Evolutionary conservation across 2,888 invertebrate genomes (phyloP), one percentile per base, ranked within the genome.

Genomic region (Drosophila colorata): DNA sequence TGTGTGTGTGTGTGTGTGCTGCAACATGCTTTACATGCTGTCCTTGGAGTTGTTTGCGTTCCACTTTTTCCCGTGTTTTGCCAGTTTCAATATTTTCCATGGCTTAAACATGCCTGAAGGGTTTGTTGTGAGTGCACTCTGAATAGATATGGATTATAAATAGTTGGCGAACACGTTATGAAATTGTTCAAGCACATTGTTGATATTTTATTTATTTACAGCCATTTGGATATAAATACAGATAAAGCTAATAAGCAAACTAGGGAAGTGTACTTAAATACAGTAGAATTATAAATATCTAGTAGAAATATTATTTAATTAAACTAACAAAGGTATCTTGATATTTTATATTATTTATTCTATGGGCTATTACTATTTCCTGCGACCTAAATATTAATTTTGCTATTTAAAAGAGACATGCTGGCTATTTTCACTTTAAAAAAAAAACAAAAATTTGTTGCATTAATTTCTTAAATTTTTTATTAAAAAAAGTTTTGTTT

Each of bases 21-120:
- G 25, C 43, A 47, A 52, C 47, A 38, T 41, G 35, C 33, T 49
- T 47, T 60, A 65, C 55, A 53, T 57, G 46, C 20, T 53, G 57
- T 58, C 51, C 41, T 56, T 61, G 55, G 43, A 37, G 53, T 49
- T 75, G 51, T 52, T 47, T 61, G 49, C 37, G 51, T 41, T 59
- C 51, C 41, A 70, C 52, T 60, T 70, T 65, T 38, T 51, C 38
- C 43, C 33, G 18, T 44, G 40, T 59, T 51, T 35, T 60, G 31
- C 25, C 41, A 46, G 48, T 35, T 47, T 56, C 31, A 43, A 63
- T 47, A 69, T 69, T 33, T 33, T 40, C 37, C 40, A 18, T 13
- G 31, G 40, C 58, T 55, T 40, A 63, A 47, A 46, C 38, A 31
- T 47, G 56, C 51, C 43, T 63, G 25, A 58, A 58, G 53, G 25